phyloP scores from a whole-genome alignment of 1,140 invertebrate genomes.

The Caenorhabditis brenneri region DNA sequence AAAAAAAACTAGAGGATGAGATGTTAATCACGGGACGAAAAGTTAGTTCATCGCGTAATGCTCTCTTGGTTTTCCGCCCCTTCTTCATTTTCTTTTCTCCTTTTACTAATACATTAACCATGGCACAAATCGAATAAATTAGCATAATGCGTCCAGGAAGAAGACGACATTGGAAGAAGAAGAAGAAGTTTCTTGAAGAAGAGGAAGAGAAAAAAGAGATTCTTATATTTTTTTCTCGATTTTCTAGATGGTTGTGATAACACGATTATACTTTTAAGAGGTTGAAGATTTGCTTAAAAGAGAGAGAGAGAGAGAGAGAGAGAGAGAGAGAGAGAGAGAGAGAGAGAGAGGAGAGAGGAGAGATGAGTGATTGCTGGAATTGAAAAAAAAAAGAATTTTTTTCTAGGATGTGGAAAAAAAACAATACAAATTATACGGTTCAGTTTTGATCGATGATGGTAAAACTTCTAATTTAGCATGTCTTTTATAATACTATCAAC shows the following conservation, averaged over 20 bases:
- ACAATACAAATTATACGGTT: no score
- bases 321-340: not conserved
- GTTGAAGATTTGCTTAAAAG: no score
- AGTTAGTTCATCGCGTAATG: slow-evolving; percentile 19
- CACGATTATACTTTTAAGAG: not conserved
- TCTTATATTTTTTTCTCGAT: not conserved
- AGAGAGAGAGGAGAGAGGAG: not conserved
- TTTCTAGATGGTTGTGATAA: not conserved
- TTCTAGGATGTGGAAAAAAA: not conserved
- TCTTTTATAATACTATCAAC: no score
- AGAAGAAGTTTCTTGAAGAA: not conserved
- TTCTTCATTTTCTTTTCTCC: not conserved
- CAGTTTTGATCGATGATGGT: no score
- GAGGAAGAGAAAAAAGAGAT: not conserved
- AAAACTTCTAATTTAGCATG: no score
- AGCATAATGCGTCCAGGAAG: slow-evolving; percentile 40
- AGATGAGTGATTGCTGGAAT: not conserved
- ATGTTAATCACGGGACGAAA: not conserved
- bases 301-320: no score
- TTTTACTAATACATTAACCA: slow-evolving; percentile 25
- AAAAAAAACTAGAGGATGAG: not conserved
- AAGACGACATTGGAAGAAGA: slow-evolving; percentile 8
- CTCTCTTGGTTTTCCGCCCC: no score
- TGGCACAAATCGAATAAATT: slow-evolving; percentile 42
- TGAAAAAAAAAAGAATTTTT: no score